phyloP scores from a whole-genome alignment of 2,888 invertebrate genomes.

The Diarsia brunnea region DNA sequence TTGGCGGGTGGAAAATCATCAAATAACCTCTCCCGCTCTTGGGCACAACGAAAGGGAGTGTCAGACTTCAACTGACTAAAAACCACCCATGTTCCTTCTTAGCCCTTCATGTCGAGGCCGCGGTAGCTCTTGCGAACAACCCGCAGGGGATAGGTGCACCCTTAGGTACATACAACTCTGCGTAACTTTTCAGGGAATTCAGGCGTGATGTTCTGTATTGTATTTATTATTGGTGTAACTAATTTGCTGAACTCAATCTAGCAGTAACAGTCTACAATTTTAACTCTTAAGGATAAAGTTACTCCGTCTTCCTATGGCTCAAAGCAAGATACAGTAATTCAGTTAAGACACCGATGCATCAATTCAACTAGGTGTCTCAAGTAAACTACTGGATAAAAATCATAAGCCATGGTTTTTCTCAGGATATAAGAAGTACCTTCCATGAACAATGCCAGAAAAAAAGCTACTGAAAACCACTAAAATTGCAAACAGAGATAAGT shows the following conservation, averaged over 20 bases:
- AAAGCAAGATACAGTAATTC: background rate
- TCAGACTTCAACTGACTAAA: no score
- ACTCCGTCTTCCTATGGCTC: background rate
- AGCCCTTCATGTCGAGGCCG: no score
- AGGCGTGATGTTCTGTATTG: background rate
- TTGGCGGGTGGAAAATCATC: no score
- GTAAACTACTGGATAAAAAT: background rate
- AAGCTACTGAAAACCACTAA: background rate
- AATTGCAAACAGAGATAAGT: conserved; percentile 16
- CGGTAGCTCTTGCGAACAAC: no score
- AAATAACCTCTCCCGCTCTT: no score
- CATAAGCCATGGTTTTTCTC: background rate
- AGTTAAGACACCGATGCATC: background rate
- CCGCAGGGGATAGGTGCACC: background rate
- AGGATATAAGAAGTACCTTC: no score
- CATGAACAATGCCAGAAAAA: no score
- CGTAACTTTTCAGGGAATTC: background rate
- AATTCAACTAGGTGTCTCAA: background rate
- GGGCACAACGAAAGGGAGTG: no score
- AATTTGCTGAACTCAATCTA: background rate
- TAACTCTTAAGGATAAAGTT: background rate
- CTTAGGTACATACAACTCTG: background rate
- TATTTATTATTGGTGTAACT: background rate
- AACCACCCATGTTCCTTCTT: no score
- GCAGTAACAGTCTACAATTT: no score